A percentile compares a stretch with the other conserved stretches of the same genome.
Evolutionary conservation across 2,113 vertebrate species (phyloP).

Genomic region (Tichodroma muraria): DNA sequence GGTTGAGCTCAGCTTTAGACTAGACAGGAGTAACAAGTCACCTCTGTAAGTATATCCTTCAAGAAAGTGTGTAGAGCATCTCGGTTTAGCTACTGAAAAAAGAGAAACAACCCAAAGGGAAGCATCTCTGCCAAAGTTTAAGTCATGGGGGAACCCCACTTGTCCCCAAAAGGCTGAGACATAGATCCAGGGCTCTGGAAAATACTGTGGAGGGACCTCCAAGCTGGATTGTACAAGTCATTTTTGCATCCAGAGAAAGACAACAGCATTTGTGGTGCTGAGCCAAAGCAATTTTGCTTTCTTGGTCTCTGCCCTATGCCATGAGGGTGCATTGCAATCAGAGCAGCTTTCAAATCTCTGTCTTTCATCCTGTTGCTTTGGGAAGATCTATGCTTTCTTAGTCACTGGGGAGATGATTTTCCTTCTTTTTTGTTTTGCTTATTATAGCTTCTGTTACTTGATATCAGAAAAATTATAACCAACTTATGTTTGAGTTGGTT

Average conservation of each 20-base stretch:
- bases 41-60: not conserved
- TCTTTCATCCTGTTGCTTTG: not conserved
- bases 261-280: not conserved
- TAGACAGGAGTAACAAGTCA: not conserved
- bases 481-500: not conserved
- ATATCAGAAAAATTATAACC: too few species aligned
- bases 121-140: not conserved
- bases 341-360: not conserved
- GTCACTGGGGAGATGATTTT: not conserved
- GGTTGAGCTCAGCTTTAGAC: not conserved
- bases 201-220: not conserved
- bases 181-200: not conserved
- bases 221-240: fast-evolving
- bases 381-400: not conserved
- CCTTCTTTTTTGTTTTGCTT: not conserved
- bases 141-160: not conserved
- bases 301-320: not conserved
- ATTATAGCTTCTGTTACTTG: not conserved
- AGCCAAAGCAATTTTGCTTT: not conserved
- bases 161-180: not conserved
- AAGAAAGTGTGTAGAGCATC: not conserved
- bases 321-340: fast-evolving
- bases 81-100: not conserved
- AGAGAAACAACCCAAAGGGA: not conserved
- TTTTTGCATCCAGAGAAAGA: not conserved